Evolutionary conservation across 2,797 vertebrate genomes (phyloP), one percentile per base, ranked within the genome.

Genomic region (Microcaecilia unicolor): DNA sequence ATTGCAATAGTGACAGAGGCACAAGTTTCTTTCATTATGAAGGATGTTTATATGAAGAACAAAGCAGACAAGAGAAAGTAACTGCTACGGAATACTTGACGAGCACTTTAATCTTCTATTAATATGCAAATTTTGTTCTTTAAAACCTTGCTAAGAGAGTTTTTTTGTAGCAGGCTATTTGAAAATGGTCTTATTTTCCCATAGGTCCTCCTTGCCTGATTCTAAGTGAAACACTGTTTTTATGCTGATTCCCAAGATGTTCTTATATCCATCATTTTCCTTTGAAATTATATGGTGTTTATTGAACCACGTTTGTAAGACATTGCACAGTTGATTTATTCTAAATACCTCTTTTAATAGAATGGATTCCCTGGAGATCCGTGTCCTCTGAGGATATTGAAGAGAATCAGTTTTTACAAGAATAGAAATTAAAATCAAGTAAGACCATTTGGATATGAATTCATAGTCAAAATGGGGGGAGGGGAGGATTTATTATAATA

Each of bases 61-160:
- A 64, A 80, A 80, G 72, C 11, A 61, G 57, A 61, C 61, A 62
- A 71, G 58, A 76, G 39, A 72, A 68, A 72, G 59, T 59, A 72
- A 68, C 35, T 41, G 59, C 58, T 70, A 67, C 67, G 64, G 59
- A 66, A 64, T 72, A 61, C 54, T 79, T 71, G 61, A 77, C 67
- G 45, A 62, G 45, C 60, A 76, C 64, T 71, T 78, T 76, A 80
- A 76, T 80, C 66, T 75, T 76, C 71, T 67, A 81, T 80, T 77
- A 80, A 75, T 64, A 81, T 75, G 77, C 44, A 80, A 76, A 78
- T 78, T 64, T 65, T 55, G 41, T 72, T 76, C 64, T 75, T 78
- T 64, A 73, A 58, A 69, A 64, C 63, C 48, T 48, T 32, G 48
- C 56, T 42, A 77, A 76, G 59, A 53, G 41, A 44, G 44, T 51